These are phyloP conservation scores for Burhinus oedicnemus DNA, from an alignment of 2,113 vertebrate genomes.

Conservation along the genomic window DNA sequence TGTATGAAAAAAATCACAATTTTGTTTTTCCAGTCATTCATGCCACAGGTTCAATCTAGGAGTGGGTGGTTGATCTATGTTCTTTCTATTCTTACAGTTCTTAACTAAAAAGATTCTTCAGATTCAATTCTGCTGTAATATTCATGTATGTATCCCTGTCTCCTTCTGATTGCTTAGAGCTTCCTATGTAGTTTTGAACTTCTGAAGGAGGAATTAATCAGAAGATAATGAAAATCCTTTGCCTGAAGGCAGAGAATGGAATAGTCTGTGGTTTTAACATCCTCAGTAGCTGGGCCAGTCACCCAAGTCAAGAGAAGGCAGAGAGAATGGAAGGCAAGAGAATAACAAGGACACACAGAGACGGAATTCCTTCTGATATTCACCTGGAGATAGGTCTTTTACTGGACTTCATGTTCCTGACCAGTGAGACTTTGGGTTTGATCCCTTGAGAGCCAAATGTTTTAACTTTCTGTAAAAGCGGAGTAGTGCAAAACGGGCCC, in stretches of 20 bases:
- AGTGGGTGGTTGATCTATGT: not conserved
- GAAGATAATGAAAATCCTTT: not conserved
- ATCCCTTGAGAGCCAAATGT: not conserved
- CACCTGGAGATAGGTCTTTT: not conserved
- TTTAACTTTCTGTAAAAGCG: not conserved
- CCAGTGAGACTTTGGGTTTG: not conserved
- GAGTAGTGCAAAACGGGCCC: not conserved
- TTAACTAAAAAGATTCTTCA: not conserved
- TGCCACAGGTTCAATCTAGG: not conserved
- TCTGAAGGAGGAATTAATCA: not conserved
- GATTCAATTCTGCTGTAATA: not conserved
- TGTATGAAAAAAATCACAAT: fast-evolving
- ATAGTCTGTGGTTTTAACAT: not conserved
- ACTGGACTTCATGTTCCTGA: not conserved
- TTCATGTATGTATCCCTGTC: fast-evolving
- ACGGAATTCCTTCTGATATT: not conserved
- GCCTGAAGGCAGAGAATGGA: not conserved
- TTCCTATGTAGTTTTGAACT: not conserved
- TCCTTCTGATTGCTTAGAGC: not conserved
- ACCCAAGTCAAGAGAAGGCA: not conserved
- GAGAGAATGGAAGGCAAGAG: not conserved
- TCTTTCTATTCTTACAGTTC: not conserved
- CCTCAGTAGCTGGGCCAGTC: not conserved
- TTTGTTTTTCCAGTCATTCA: not conserved
- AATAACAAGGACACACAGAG: not conserved